These are phyloP conservation scores for Drosophila meridionalis DNA, from an alignment of 2,888 invertebrate species.

Conservation along the genomic window DNA sequence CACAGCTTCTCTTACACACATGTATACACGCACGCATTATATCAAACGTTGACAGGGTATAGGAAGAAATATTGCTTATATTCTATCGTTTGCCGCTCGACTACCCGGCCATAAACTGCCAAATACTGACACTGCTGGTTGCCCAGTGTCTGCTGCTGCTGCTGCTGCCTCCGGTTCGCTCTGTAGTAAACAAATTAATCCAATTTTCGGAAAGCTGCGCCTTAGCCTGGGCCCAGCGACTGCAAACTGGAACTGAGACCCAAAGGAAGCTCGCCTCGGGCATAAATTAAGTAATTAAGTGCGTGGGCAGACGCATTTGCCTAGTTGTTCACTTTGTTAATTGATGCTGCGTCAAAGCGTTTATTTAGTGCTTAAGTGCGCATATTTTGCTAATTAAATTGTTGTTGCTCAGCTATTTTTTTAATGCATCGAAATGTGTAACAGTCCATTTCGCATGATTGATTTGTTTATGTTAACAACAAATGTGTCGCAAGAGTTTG, in stretches of 20 bases:
- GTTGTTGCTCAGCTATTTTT: slow-evolving; percentile 15
- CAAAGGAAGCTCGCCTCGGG: slow-evolving; percentile 36
- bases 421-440: slow-evolving; percentile 1
- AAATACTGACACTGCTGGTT: slow-evolving; percentile 11
- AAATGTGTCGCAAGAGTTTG: slow-evolving; percentile 28
- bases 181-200: slow-evolving; percentile 76
- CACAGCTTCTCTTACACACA: background rate
- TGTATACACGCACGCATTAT: background rate
- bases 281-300: slow-evolving; percentile 80
- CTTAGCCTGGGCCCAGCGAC: slow-evolving; percentile 1
- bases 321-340: slow-evolving; percentile 58
- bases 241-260: slow-evolving; percentile 15
- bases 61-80: background rate
- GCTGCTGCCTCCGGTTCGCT: slow-evolving; percentile 7
- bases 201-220: slow-evolving; percentile 58
- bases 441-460: slow-evolving; percentile 49
- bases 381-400: slow-evolving; percentile 53
- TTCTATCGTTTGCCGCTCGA: background rate
- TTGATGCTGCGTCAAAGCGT: slow-evolving; percentile 79
- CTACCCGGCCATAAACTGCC: slow-evolving; percentile 29
- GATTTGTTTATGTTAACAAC: slow-evolving; percentile 41
- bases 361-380: slow-evolving; percentile 65
- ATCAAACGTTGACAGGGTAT: background rate
- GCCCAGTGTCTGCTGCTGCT: background rate
- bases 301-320: slow-evolving; percentile 20